A percentile compares a stretch with the other conserved stretches of the same genome.
These are phyloP conservation scores for Saturnia pavonia DNA, from an alignment of 2,888 invertebrate genomes.

Conservation along the genomic window DNA sequence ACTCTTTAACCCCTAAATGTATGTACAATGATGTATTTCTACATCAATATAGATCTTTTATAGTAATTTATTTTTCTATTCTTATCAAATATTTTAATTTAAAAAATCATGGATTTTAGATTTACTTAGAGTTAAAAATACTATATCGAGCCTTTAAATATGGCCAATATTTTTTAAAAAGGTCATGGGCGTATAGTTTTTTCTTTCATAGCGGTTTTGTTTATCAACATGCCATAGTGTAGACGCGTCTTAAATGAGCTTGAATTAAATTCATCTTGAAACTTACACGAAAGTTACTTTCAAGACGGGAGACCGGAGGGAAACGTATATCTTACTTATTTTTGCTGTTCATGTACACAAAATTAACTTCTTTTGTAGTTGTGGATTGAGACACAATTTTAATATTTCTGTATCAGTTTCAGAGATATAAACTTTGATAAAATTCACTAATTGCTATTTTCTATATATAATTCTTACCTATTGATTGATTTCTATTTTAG, in stretches of 20 bases:
- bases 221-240: neutral
- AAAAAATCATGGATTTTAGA: no score
- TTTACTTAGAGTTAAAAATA: neutral
- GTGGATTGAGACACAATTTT: neutral
- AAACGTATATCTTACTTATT: neutral
- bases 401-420: neutral
- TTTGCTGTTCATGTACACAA: neutral
- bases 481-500: constrained; percentile 63
- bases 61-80: no score
- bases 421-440: neutral
- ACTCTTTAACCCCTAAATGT: neutral
- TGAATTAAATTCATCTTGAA: neutral
- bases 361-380: neutral
- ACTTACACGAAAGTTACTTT: neutral
- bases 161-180: neutral
- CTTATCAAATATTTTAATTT: no score
- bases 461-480: neutral
- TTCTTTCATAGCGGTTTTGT: neutral
- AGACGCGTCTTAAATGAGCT: neutral
- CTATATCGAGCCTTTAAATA: neutral
- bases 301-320: neutral
- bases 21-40: no score
- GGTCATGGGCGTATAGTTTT: neutral
- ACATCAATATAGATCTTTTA: no score
- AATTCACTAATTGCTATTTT: no score